Base-by-base conservation (phyloP, 35 echinoderm and acorn worm genomes). In the Patiria miniata region DNA sequence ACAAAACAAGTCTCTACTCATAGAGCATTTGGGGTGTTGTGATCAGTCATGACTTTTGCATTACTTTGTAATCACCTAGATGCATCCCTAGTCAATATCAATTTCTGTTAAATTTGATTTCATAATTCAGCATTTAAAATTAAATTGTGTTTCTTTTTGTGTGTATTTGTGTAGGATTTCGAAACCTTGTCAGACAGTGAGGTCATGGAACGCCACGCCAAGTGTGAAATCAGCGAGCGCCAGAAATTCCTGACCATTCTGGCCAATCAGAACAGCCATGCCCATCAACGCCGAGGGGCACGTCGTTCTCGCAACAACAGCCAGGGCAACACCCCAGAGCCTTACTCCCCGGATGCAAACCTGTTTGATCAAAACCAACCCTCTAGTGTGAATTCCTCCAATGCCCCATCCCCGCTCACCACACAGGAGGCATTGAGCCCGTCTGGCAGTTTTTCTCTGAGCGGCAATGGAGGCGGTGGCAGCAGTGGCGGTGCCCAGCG, bases 241-340 rank as follows among this genome's bases (percentile, higher is more conserved):
- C 87, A 93, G 84, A 93, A 93, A 78, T 97, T 78, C 83, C 21
- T 97, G 36, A 39, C 81, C 0, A 79, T 94, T 8, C 38, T 94
- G 37, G 82, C 87, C 1, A 89, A 85, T 57, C 87, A 94, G 39
- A 77, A 51, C 17, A 36, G 78, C 52, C 86, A 82, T 37, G 57
- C 86, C 34, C 29, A 42, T 5, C 87, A 81, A 40, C 81, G 93
- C 1, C 79, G 90, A 47, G 34, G 93, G 21, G 87, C 93, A 19
- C 85, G 93, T 39, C 82, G 95, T 37, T 93, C 95, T 7, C 81
- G 95, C 39, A 87, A 93, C 84, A 93, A 89, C 77, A 97, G 95
- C 77, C 81, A 83, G 14, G 89, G 86, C 39, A 86, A 91, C 51
- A 89, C 87, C 12, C 60, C 94, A 52, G 95, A 97, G 26, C 95